Conservation (phyloP, 2,888 invertebrate species). For the Tachina fera region DNA sequence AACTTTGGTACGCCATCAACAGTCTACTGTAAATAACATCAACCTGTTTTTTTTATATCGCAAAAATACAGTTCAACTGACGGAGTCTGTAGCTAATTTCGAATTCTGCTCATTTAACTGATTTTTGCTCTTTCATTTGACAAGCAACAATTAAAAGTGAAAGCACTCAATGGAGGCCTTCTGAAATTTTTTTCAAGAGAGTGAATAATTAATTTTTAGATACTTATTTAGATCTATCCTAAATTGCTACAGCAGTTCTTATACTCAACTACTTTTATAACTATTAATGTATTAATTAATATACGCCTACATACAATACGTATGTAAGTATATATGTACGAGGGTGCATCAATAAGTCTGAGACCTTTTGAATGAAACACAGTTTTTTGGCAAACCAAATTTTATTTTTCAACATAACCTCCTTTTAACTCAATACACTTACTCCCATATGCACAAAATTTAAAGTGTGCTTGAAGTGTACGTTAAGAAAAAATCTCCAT, state of each 20-base stretch:
- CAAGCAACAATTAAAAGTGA: constrained; percentile 4
- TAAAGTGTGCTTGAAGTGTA: no score
- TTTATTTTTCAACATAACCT: no score
- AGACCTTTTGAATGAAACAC: no score
- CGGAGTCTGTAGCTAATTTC: background rate
- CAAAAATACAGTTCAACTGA: background rate
- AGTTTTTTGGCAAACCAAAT: no score
- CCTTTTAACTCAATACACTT: no score
- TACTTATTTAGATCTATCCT: background rate
- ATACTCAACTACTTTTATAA: no score
- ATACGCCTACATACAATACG: no score
- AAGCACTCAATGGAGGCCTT: background rate
- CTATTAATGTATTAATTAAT: no score
- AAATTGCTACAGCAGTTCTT: background rate
- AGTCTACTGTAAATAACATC: background rate
- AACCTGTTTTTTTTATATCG: background rate
- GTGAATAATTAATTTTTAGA: background rate
- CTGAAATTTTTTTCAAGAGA: background rate
- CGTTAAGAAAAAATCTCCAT: no score
- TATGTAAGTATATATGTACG: no score
- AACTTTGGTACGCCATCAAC: background rate
- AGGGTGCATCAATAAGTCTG: no score
- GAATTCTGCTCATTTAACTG: constrained; percentile 14
- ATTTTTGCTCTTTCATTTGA: constrained; percentile 3
- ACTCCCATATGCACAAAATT: no score